A percentile compares a stretch with the other conserved stretches of the same genome.
phyloP scores from a whole-genome alignment of 2,888 invertebrate genomes.

The Sminthurinus aureus region DNA sequence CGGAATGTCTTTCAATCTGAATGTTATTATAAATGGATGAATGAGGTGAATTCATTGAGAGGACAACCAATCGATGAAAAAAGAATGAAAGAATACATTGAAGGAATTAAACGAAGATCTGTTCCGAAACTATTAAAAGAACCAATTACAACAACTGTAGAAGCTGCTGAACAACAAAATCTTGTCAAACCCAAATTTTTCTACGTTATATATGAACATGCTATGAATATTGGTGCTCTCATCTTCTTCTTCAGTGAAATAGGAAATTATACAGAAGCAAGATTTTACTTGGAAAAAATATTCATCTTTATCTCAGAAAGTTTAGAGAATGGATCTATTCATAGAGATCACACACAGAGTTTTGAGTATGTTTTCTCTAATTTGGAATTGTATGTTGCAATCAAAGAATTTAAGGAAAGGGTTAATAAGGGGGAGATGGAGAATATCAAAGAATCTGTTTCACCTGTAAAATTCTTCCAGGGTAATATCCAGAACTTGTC shows the following conservation, averaged over 20 bases:
- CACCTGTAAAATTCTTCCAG: neutral
- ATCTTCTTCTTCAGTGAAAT: neutral
- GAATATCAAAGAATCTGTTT: neutral
- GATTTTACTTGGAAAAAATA: neutral
- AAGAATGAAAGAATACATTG: neutral
- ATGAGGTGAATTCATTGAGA: neutral
- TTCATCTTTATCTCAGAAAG: neutral
- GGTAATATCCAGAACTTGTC: neutral
- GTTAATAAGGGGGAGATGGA: neutral
- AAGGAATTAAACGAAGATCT: neutral
- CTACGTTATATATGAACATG: neutral
- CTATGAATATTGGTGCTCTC: neutral
- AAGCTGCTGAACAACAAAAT: neutral
- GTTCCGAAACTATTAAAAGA: neutral
- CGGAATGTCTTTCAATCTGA: neutral
- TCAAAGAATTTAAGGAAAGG: neutral
- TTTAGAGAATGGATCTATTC: neutral
- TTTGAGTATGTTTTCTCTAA: neutral
- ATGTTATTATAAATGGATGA: neutral
- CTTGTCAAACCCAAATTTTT: no score
- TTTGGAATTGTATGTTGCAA: neutral
- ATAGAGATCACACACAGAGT: neutral
- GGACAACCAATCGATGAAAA: neutral
- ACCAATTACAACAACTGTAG: neutral
- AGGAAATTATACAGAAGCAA: neutral